phyloP scores from a whole-genome alignment of 2,797 vertebrate species.

The Podarcis lilfordi region DNA sequence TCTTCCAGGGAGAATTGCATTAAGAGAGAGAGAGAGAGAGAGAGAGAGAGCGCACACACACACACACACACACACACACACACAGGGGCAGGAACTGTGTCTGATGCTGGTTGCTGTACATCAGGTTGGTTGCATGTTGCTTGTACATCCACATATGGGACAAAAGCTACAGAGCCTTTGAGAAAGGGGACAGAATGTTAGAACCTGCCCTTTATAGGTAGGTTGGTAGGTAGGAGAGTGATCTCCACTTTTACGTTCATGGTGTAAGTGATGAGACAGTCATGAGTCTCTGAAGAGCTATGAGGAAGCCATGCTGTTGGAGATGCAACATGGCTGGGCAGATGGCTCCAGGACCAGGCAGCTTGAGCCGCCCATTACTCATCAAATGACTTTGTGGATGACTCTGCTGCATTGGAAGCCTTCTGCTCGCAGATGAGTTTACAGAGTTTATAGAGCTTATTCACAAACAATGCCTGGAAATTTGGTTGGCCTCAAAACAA shows the following conservation, averaged over 20 bases:
- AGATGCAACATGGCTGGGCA: constrained; percentile 60
- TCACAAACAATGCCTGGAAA: constrained; percentile 66
- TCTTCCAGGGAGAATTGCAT: not conserved
- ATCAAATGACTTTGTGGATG: constrained; percentile 68
- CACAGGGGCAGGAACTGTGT: not conserved
- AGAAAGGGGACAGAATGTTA: not conserved
- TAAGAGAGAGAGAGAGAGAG: too few species aligned
- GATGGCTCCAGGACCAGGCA: constrained; percentile 70
- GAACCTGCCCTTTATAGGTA: not conserved
- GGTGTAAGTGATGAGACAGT: constrained; percentile 45
- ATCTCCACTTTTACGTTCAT: constrained; percentile 30
- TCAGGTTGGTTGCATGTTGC: not conserved
- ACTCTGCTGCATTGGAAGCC: constrained; percentile 68
- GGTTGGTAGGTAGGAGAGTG: not conserved
- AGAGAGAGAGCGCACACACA: not conserved
- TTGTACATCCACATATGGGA: not conserved
- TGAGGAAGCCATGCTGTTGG: constrained; percentile 45
- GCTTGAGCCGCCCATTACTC: constrained; percentile 74
- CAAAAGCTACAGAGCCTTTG: not conserved
- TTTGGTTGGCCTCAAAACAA: constrained; percentile 61
- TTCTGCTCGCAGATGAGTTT: constrained; percentile 76
- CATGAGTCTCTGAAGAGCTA: constrained; percentile 46
- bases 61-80: too few species aligned
- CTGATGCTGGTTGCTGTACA: not conserved
- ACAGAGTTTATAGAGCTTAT: constrained; percentile 68